Evolutionary conservation across 2,113 vertebrate genomes (phyloP).

Genomic region (Pluvialis apricaria): DNA sequence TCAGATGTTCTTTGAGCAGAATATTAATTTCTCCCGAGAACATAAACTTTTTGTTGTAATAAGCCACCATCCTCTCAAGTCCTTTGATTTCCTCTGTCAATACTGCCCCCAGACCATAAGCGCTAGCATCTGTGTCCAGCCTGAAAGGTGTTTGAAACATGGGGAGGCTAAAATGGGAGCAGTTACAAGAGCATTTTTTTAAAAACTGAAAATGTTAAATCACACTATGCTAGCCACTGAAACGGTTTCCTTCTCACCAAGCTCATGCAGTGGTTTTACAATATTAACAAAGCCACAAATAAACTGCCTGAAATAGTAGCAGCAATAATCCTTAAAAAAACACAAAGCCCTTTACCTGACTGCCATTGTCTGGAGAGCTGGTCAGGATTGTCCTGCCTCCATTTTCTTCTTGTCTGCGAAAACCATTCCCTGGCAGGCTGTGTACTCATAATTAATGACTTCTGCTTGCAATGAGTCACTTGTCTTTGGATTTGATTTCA

Average conservation of each 20-base stretch:
- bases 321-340: not conserved
- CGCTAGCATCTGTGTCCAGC: not conserved
- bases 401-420: not conserved
- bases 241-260: not conserved
- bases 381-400: not conserved
- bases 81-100: slow-evolving; percentile 25
- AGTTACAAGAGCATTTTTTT: not conserved
- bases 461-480: not conserved
- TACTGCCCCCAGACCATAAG: not conserved
- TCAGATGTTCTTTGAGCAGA: slow-evolving; percentile 5
- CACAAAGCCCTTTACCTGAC: not conserved
- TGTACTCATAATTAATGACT: not conserved
- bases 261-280: not conserved
- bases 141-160: not conserved
- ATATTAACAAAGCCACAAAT: slow-evolving; percentile 11
- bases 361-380: not conserved
- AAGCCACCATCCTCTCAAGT: not conserved
- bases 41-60: not conserved
- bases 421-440: not conserved
- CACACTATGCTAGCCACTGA: not conserved
- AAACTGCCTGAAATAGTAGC: not conserved
- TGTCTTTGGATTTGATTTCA: not conserved
- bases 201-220: not conserved
- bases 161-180: not conserved
- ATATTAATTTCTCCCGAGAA: not conserved